These are phyloP conservation scores for Carassius auratus DNA, from an alignment of 2,113 vertebrate genomes.

Conservation along the genomic window DNA sequence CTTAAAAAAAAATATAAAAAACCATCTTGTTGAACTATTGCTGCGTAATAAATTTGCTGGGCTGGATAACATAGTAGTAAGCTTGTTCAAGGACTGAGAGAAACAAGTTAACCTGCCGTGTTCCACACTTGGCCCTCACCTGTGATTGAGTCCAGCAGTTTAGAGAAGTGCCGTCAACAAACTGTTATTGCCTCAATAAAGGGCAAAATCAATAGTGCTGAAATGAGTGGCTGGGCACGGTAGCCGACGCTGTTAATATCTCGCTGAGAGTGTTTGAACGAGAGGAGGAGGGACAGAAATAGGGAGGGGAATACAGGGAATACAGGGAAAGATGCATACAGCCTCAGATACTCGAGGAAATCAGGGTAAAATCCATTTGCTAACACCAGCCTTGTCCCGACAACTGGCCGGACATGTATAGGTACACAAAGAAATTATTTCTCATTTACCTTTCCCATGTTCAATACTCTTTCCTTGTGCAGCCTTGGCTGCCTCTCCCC, in stretches of 20 bases:
- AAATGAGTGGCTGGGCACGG: constrained; percentile 91
- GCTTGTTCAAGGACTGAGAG: constrained; percentile 46
- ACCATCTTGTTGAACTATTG: background rate
- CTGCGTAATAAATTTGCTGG: constrained; percentile 23
- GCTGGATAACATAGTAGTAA: constrained; percentile 21
- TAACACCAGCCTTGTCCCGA: constrained; percentile 46
- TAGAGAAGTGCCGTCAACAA: constrained; percentile 89
- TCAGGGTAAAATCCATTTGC: constrained; percentile 50
- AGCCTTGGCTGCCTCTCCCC: constrained; percentile 53
- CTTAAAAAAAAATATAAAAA: background rate
- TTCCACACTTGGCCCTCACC: constrained; percentile 56
- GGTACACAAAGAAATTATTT: constrained; percentile 60
- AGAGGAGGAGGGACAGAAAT: constrained; percentile 79
- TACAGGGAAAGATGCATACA: constrained; percentile 47
- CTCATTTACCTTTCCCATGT: constrained; percentile 64
- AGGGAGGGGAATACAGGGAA: constrained; percentile 21
- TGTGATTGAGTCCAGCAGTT: constrained; percentile 88
- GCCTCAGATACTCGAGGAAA: constrained; percentile 37
- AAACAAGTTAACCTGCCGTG: constrained; percentile 55
- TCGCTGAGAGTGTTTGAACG: constrained; percentile 74
- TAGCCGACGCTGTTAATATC: constrained; percentile 87
- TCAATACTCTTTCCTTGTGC: constrained; percentile 60
- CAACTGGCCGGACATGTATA: constrained; percentile 49
- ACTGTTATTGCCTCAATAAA: constrained; percentile 92
- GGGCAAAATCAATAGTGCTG: constrained; percentile 91